Percentiles rank a stretch among this genome's conserved stretches.
Evolutionary conservation across 2,113 vertebrate genomes (phyloP).

Genomic region (Bubalus kerabau): DNA sequence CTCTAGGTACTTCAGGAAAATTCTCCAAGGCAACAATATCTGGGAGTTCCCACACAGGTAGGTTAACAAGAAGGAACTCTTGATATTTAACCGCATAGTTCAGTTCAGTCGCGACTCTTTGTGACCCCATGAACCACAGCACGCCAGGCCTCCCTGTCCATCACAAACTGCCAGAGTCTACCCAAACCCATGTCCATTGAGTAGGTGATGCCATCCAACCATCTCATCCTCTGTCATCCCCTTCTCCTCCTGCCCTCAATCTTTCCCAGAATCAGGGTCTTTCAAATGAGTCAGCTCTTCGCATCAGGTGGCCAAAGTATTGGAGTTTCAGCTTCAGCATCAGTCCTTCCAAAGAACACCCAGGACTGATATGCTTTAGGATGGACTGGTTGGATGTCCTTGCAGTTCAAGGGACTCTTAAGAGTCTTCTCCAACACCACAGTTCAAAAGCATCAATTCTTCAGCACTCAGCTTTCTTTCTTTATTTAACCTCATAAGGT

Average conservation of each 20-base stretch:
- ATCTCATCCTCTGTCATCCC: neutral
- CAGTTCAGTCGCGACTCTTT: neutral
- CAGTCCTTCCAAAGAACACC: neutral
- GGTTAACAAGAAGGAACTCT: neutral
- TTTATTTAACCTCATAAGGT: neutral
- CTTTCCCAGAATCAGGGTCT: neutral
- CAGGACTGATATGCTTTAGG: neutral
- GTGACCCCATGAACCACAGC: neutral
- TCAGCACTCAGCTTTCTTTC: neutral
- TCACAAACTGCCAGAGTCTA: neutral
- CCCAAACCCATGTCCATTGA: neutral
- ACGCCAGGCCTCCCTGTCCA: neutral
- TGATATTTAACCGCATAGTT: neutral
- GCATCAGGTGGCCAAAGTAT: neutral
- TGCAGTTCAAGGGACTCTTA: neutral
- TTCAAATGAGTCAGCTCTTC: neutral
- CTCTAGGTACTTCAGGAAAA: neutral
- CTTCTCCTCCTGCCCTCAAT: neutral
- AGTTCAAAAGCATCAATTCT: neutral
- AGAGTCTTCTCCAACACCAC: neutral
- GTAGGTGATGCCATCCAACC: neutral
- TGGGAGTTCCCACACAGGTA: neutral
- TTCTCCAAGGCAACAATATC: neutral
- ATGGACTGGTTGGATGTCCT: neutral
- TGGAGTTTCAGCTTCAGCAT: neutral